Base-by-base conservation (phyloP, 2,113 vertebrate genomes). In the Serinus canaria region DNA sequence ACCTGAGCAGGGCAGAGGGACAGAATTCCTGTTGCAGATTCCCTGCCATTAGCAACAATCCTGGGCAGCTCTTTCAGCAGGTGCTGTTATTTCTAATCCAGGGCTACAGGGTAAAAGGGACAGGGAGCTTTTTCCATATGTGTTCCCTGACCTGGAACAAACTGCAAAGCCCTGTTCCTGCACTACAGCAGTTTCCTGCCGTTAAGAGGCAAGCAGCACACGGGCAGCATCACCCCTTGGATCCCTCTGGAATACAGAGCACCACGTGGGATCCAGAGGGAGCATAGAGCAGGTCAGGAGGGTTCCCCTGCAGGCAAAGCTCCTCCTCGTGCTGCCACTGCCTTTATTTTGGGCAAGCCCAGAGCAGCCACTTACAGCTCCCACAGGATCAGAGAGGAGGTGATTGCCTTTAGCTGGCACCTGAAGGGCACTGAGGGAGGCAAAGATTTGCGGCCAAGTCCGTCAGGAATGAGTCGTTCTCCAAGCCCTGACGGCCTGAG, bases 381-480 rank as follows among this genome's bases (percentile, higher is more conserved):
- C 17, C 37, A 50, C 4, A 43, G 39, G 47, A 70, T 59, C 43
- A 50, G 50, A 63, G 83, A 39, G 47, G 35, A 73, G 59, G 22
- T 7, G n/a, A 33, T 4, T 56, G 77, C 63, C 39, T 95, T 85
- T n/a, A 68, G 44, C 25, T 64, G 58, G 87, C 30, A 88, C 59
- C 91, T 59, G 79, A 94, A 92, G 76, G 84, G 78, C 82, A 93
- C 39, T 1, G 49, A 59, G 83, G 63, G 52, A 94, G 73, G 95
- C 35, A 44, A 52, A 63, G 80, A 93, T 89, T 60, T 0, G 1
- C 1, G 2, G 31, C 73, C 69, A 47, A 90, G 60, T 35, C 77
- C 13, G 8, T 60, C 44, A 92, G 79, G 87, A 69, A 94, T 92
- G 80, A 92, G 55, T n/a, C 66, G 85, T 27, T 82, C 89, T 94